These are phyloP conservation scores for Drosophila lini DNA, from an alignment of 1,140 invertebrate species.

Conservation along the genomic window DNA sequence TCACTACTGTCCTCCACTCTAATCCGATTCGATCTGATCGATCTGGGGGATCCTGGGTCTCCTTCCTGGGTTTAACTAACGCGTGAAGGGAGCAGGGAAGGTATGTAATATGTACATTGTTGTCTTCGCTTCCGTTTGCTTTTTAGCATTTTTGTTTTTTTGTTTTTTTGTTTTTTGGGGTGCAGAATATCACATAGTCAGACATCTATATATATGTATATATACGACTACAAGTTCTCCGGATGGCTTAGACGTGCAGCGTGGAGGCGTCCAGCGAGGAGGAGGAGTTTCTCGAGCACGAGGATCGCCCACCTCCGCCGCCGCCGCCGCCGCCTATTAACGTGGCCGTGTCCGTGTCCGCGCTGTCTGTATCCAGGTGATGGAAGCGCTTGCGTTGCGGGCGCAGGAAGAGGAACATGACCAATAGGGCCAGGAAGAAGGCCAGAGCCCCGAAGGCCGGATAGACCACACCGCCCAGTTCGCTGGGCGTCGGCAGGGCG, in stretches of 20 bases:
- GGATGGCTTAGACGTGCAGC: slow-evolving; percentile 62
- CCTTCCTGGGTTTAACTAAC: slow-evolving; percentile 29
- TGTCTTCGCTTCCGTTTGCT: slow-evolving; percentile 14
- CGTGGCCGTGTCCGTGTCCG: slow-evolving; percentile 59
- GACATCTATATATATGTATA: slow-evolving; percentile 62
- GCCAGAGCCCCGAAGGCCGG: slow-evolving; percentile 71
- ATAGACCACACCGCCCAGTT: slow-evolving; percentile 70
- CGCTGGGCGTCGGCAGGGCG: slow-evolving; percentile 65
- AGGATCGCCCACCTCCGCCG: slow-evolving; percentile 7
- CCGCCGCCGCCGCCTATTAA: slow-evolving; percentile 36
- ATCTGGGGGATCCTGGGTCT: slow-evolving; percentile 9
- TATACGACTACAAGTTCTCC: slow-evolving; percentile 71
- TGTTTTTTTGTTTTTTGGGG: slow-evolving; percentile 56
- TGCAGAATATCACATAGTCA: slow-evolving; percentile 80
- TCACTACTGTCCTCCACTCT: background rate
- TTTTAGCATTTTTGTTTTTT: slow-evolving; percentile 19
- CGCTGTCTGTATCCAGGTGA: slow-evolving; percentile 23
- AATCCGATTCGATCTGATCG: slow-evolving; percentile 44
- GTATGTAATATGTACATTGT: slow-evolving; percentile 36
- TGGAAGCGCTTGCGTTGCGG: slow-evolving; percentile 69
- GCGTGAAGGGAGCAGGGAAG: slow-evolving; percentile 1
- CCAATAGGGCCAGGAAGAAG: slow-evolving; percentile 68
- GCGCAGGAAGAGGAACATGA: slow-evolving; percentile 76
- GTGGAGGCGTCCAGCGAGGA: slow-evolving; percentile 58
- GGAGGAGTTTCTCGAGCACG: slow-evolving; percentile 42